These are phyloP conservation scores for Candoia aspera DNA, from an alignment of 2,113 vertebrate species.

Conservation along the genomic window DNA sequence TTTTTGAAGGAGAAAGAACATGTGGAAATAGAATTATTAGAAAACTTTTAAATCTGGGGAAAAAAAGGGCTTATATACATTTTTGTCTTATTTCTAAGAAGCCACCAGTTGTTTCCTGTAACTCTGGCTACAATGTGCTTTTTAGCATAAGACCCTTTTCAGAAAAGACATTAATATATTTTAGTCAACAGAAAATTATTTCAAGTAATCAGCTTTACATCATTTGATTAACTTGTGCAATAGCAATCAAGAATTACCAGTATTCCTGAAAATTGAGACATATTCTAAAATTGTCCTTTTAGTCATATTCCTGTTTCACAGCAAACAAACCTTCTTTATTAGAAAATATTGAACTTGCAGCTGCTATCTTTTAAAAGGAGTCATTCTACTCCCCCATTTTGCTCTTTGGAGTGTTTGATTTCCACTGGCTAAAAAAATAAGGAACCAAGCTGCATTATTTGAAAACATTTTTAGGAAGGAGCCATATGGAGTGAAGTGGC, in stretches of 20 bases:
- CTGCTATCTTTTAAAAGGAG: neutral
- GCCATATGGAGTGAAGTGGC: neutral
- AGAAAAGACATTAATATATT: neutral
- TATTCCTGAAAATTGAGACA: neutral
- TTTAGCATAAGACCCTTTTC: neutral
- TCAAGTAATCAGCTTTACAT: neutral
- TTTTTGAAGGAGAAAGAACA: constrained; percentile 67
- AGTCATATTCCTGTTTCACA: neutral
- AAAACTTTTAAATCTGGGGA: constrained; percentile 9
- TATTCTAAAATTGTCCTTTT: neutral
- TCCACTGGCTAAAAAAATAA: neutral
- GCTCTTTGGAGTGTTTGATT: neutral
- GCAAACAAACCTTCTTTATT: neutral
- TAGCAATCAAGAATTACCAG: neutral
- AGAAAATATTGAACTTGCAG: neutral
- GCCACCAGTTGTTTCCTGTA: neutral
- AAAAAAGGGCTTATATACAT: neutral
- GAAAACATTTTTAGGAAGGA: neutral
- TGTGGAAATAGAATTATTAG: constrained; percentile 33
- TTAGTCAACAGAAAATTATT: neutral
- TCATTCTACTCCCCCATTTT: neutral
- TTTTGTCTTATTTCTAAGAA: neutral
- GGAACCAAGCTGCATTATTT: neutral
- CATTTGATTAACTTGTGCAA: neutral
- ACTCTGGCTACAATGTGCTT: neutral